These are phyloP conservation scores for Piprites chloris DNA, from an alignment of 2,113 vertebrate species.

Conservation along the genomic window DNA sequence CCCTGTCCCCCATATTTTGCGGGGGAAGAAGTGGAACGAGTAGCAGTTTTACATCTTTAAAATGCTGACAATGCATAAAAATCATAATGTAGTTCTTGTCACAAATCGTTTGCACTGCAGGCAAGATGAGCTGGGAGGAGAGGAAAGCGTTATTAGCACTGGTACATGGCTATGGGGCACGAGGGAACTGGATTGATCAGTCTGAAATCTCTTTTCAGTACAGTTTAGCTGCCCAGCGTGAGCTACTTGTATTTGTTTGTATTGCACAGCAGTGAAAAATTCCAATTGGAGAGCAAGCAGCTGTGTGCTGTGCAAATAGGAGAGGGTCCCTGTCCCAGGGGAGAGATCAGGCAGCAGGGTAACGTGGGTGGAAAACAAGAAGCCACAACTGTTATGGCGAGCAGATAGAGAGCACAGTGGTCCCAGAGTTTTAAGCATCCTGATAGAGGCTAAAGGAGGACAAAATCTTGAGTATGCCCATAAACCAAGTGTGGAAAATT, in stretches of 20 bases:
- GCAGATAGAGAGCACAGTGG: fast-evolving
- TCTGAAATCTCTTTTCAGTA: constrained; percentile 20
- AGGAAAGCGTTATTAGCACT: neutral
- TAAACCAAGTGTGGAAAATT: neutral
- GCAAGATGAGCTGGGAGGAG: neutral
- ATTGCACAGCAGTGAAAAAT: constrained; percentile 23
- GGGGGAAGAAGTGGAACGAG: neutral
- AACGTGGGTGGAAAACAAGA: neutral
- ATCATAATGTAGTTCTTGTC: neutral
- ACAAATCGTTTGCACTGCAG: neutral
- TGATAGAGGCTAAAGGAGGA: neutral
- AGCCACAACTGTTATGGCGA: neutral
- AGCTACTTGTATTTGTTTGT: neutral
- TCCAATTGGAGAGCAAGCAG: neutral
- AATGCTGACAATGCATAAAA: neutral
- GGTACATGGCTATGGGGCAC: neutral
- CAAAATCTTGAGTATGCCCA: neutral
- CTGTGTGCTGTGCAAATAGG: neutral
- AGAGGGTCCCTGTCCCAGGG: neutral
- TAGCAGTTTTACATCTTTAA: neutral
- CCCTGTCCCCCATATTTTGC: neutral
- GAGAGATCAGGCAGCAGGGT: neutral
- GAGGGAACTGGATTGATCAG: neutral
- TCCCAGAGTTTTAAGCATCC: neutral
- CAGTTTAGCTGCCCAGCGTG: neutral